Evolutionary conservation across 2,113 vertebrate genomes (phyloP).

Genomic region (Girardinichthys multiradiatus): DNA sequence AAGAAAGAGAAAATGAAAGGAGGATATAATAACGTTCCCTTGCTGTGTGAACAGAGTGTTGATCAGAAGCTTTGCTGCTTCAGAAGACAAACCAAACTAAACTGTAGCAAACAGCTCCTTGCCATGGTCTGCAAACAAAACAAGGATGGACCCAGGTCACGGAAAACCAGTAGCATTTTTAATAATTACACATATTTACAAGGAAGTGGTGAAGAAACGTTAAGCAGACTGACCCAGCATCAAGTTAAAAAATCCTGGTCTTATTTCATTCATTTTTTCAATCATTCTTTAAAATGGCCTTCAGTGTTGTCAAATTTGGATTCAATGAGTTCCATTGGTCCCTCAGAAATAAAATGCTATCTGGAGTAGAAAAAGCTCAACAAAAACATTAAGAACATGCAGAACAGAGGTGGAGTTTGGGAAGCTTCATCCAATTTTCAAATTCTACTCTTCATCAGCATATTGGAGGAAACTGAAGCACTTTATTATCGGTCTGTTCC

Average conservation of each 20-base stretch:
- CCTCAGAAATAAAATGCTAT: conserved; percentile 30
- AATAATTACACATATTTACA: conserved; percentile 82
- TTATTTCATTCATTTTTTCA: conserved; percentile 19
- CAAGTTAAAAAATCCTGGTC: conserved; percentile 8
- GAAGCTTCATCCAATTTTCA: background rate
- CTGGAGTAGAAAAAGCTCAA: conserved; percentile 14
- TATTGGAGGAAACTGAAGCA: background rate
- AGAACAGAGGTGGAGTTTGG: conserved; percentile 43
- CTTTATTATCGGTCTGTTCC: background rate
- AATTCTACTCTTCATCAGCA: background rate
- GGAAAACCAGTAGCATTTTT: conserved; percentile 76
- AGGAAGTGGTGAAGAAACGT: conserved; percentile 66
- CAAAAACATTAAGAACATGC: conserved; percentile 8
- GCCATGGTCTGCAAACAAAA: conserved; percentile 46
- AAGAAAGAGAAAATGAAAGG: conserved; percentile 1
- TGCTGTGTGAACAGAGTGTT: conserved; percentile 1
- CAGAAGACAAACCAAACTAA: background rate
- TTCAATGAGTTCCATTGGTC: conserved; percentile 61
- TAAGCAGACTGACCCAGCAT: conserved; percentile 43
- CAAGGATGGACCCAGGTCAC: conserved; percentile 51
- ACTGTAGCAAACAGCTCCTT: conserved; percentile 28
- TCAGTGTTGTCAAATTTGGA: conserved; percentile 14
- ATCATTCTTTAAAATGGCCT: conserved; percentile 11
- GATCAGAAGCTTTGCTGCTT: conserved; percentile 25
- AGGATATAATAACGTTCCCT: conserved; percentile 20